A percentile compares a stretch with the other conserved stretches of the same genome.
phyloP scores from a whole-genome alignment of 2,113 vertebrate genomes.

The Anas platyrhynchos region DNA sequence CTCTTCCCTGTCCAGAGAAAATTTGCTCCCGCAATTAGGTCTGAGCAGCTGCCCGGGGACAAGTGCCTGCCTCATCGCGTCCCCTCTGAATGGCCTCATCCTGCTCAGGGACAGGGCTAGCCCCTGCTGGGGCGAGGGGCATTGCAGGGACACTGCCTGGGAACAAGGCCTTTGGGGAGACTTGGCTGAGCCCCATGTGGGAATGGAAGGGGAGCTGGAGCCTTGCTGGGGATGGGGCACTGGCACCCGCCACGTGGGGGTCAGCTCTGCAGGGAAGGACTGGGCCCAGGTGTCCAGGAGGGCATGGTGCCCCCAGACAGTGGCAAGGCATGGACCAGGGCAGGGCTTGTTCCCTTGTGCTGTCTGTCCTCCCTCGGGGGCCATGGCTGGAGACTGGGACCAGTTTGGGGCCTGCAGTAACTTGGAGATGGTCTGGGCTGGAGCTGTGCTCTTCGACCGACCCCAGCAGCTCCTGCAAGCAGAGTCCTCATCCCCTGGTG shows the following conservation, averaged over 20 bases:
- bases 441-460: neutral
- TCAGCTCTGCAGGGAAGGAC: neutral
- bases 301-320: neutral
- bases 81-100: neutral
- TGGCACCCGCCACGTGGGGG: accelerated
- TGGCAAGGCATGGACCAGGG: neutral
- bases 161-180: neutral
- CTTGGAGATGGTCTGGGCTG: neutral
- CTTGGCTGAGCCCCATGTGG: neutral
- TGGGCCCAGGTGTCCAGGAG: neutral
- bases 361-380: no score
- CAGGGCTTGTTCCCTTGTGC: no score
- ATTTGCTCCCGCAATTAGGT: neutral
- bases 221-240: neutral
- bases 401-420: neutral
- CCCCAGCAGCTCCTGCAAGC: neutral
- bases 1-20: neutral
- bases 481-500: no score
- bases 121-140: neutral
- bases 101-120: neutral
- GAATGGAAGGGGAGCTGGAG: neutral
- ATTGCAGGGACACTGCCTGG: neutral
- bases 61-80: accelerated
- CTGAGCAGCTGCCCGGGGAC: neutral
- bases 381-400: neutral